Evolutionary conservation across 2,797 vertebrate genomes (phyloP).

Genomic region (Sphenodon punctatus): DNA sequence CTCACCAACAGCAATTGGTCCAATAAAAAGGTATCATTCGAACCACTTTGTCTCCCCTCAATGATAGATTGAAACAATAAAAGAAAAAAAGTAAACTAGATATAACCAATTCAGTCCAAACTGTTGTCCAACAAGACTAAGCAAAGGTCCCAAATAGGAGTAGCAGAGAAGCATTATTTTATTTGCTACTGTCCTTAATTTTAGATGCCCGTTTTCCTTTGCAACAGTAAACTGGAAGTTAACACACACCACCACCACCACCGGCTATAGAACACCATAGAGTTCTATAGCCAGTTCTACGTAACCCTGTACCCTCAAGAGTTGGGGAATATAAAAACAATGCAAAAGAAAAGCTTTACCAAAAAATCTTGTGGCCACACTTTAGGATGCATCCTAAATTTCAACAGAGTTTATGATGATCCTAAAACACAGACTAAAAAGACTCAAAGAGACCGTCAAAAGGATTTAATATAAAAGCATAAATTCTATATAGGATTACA

Average conservation of each 20-base stretch:
- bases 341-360: background rate
- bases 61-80: background rate
- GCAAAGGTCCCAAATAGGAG: background rate
- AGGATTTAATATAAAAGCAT: background rate
- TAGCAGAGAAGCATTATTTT: background rate
- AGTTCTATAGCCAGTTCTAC: background rate
- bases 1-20: no score
- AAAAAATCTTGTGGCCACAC: background rate
- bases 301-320: background rate
- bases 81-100: background rate
- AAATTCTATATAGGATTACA: background rate
- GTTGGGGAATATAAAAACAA: background rate
- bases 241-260: background rate
- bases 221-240: background rate
- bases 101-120: background rate
- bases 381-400: background rate
- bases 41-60: no score
- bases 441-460: no score
- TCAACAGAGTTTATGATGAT: background rate
- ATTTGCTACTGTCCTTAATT: background rate
- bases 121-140: background rate
- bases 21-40: no score
- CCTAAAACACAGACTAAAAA: background rate
- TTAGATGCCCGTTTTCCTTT: background rate
- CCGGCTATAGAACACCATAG: background rate